A percentile compares a stretch with the other conserved stretches of the same genome.
phyloP scores from a whole-genome alignment of 2,113 vertebrate species.

The Mormoops blainvillei region DNA sequence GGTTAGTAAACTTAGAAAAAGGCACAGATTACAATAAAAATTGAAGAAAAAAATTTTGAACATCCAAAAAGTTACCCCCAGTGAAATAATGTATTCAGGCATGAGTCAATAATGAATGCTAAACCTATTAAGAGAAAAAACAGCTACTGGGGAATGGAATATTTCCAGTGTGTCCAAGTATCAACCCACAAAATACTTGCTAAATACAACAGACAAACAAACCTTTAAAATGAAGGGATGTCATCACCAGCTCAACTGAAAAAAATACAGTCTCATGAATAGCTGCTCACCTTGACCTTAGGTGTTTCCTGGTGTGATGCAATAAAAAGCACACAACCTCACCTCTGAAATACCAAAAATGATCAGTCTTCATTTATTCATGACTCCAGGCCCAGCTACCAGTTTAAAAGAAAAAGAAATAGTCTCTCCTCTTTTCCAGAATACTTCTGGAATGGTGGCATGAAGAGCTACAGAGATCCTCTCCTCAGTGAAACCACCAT shows the following conservation, averaged over 20 bases:
- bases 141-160: background rate
- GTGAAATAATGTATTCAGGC: background rate
- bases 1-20: background rate
- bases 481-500: background rate
- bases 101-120: background rate
- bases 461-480: background rate
- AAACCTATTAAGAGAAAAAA: constrained; percentile 10
- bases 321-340: background rate
- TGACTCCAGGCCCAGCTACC: background rate
- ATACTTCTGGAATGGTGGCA: background rate
- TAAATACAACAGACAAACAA: background rate
- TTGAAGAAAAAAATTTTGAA: background rate
- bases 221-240: background rate
- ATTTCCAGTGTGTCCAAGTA: background rate
- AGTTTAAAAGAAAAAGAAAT: background rate
- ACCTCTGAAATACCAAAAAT: background rate
- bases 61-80: background rate
- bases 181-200: background rate
- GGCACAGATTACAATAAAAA: background rate
- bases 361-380: background rate
- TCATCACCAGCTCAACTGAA: background rate
- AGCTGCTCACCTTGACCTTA: background rate
- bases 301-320: background rate
- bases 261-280: background rate
- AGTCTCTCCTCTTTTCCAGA: background rate